These are phyloP conservation scores for Amphipoea oculea DNA, from an alignment of 2,888 invertebrate genomes.

Conservation along the genomic window DNA sequence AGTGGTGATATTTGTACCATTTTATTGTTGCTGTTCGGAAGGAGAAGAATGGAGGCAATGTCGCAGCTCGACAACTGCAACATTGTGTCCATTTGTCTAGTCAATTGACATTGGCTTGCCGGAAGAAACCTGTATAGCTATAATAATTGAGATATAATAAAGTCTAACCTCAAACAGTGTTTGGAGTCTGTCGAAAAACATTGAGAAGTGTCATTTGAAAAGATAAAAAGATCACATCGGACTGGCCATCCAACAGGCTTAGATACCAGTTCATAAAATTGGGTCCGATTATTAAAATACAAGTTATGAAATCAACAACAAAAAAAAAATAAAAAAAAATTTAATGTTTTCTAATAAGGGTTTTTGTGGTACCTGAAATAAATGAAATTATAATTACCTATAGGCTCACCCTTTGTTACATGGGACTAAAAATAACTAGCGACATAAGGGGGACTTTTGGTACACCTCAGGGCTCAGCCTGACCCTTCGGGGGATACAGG, in stretches of 20 bases:
- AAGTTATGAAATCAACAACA: background rate
- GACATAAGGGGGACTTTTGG: background rate
- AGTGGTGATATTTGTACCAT: slow-evolving; percentile 30
- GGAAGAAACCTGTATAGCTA: background rate
- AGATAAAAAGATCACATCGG: no score
- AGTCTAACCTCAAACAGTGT: background rate
- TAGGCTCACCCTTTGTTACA: background rate
- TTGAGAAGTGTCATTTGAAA: background rate
- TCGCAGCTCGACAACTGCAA: background rate
- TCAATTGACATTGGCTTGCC: no score
- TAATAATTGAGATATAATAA: background rate
- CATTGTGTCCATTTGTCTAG: background rate
- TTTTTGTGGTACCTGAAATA: no score
- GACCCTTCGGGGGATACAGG: background rate
- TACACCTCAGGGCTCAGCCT: background rate
- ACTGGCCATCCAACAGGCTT: background rate
- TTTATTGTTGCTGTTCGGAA: slow-evolving; percentile 10
- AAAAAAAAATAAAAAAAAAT: background rate
- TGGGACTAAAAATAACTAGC: background rate
- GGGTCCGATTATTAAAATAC: background rate
- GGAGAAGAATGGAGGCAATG: background rate
- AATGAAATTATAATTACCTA: no score
- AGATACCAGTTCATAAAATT: background rate
- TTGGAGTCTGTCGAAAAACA: background rate
- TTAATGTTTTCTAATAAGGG: no score